phyloP scores from a whole-genome alignment of 2,797 vertebrate genomes.

The Cossypha dichroa region DNA sequence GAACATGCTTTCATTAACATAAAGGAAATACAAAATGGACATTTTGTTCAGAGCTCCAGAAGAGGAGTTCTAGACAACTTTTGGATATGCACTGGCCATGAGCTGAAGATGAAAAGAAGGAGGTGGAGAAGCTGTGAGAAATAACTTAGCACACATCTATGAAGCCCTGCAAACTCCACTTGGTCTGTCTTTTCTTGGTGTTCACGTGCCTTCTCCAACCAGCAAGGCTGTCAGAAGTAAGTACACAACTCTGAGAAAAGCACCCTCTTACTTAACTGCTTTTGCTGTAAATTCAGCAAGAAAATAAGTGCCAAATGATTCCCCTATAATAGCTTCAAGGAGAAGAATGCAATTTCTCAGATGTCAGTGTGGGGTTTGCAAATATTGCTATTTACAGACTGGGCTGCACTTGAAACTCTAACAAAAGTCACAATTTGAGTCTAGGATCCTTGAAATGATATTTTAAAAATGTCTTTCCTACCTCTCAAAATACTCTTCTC shows the following conservation, averaged over 20 bases:
- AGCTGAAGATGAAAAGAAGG: neutral
- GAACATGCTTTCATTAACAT: neutral
- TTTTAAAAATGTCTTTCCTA: neutral
- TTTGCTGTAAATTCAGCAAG: neutral
- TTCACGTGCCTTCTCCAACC: neutral
- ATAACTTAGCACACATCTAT: fast-evolving
- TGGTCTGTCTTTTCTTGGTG: neutral
- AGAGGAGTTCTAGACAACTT: neutral
- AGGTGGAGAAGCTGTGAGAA: neutral
- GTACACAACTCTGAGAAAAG: neutral
- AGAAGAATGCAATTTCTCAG: neutral
- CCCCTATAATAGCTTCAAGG: neutral
- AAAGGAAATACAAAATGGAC: neutral
- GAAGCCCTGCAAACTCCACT: neutral
- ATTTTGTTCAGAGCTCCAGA: neutral
- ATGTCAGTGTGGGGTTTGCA: neutral
- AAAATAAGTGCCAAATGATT: neutral
- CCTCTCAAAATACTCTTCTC: neutral
- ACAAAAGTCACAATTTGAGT: neutral
- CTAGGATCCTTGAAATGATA: neutral
- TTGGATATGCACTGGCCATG: neutral
- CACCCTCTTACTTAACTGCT: neutral
- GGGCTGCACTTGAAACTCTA: neutral
- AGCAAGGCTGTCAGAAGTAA: neutral
- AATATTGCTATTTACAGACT: neutral